Conservation (phyloP, 2,113 vertebrate genomes). For the Pseudolaguvia tuberculata region DNA sequence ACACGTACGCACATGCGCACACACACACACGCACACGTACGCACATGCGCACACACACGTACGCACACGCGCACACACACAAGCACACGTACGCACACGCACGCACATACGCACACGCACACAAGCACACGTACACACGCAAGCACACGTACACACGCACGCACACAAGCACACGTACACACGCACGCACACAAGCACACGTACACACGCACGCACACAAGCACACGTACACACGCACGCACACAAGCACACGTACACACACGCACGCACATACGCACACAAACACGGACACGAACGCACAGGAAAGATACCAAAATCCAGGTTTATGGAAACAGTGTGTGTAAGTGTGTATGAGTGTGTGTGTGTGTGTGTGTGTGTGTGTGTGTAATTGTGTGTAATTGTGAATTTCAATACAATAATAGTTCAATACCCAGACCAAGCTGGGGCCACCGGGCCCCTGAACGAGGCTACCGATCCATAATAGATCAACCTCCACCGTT, state of each 20-base stretch:
- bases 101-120: constrained; percentile 10
- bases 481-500: no score
- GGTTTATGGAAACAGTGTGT: constrained; percentile 45
- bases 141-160: constrained; percentile 13
- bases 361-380: neutral
- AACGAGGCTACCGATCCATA: no score
- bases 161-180: no score
- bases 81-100: no score
- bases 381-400: no score
- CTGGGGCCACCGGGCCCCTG: neutral
- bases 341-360: neutral
- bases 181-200: constrained; percentile 11
- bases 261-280: constrained; percentile 3
- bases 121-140: constrained; percentile 14
- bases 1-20: no score
- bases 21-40: no score
- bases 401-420: no score
- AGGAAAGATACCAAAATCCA: constrained; percentile 21
- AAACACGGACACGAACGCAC: constrained; percentile 12
- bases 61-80: no score
- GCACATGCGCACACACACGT: no score
- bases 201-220: no score
- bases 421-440: neutral
- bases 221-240: no score
- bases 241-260: constrained; percentile 18